Percentiles rank a stretch among this genome's conserved stretches.
phyloP scores from a whole-genome alignment of 1,140 invertebrate species.

The Trissolcus basalis region DNA sequence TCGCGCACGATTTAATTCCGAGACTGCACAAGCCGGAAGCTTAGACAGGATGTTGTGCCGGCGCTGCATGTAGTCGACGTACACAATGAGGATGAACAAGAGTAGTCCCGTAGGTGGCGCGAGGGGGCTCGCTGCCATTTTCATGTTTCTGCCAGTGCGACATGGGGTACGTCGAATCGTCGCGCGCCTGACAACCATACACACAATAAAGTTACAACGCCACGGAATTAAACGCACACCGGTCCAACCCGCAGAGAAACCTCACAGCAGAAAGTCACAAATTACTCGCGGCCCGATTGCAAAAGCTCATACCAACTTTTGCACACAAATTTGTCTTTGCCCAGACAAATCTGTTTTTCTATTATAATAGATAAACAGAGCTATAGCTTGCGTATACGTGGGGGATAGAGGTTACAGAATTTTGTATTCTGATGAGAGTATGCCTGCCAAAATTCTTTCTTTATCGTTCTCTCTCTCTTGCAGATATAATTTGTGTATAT shows the following conservation, averaged over 20 bases:
- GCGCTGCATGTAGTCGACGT: conserved; percentile 62
- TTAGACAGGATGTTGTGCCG: conserved; percentile 65
- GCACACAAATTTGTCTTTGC: neutral
- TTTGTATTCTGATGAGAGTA: no score
- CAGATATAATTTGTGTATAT: no score
- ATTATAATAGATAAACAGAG: no score
- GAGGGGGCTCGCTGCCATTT: conserved; percentile 66
- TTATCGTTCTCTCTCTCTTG: no score
- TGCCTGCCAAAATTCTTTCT: no score
- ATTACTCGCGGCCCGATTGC: conserved; percentile 20
- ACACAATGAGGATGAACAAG: conserved; percentile 70
- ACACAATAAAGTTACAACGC: conserved; percentile 45
- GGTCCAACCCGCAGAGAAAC: conserved; percentile 20
- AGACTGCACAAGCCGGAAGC: conserved; percentile 65
- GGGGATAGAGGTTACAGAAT: no score
- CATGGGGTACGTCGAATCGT: conserved; percentile 43
- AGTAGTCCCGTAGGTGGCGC: conserved; percentile 62
- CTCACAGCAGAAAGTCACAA: conserved; percentile 24
- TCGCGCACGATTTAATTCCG: conserved; percentile 68
- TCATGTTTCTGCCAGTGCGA: conserved; percentile 66
- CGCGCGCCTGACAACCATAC: conserved; percentile 31
- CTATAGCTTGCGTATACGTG: no score
- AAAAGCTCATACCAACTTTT: conserved; percentile 24
- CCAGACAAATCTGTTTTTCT: conserved; percentile 1
- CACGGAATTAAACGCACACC: conserved; percentile 40